Evolutionary conservation across 2,113 vertebrate genomes (phyloP).

Genomic region (Columba janthina): DNA sequence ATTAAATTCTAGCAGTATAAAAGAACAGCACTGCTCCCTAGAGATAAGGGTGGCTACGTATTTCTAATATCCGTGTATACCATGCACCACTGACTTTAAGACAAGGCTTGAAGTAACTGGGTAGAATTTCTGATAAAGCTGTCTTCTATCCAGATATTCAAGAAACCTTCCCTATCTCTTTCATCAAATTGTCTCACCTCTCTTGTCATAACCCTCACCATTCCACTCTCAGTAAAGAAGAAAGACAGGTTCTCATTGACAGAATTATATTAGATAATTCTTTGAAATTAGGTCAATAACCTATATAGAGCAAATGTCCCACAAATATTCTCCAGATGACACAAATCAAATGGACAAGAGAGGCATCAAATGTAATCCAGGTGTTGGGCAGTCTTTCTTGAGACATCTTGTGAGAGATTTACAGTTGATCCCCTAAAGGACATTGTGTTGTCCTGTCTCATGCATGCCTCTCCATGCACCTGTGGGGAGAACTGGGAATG

Average conservation of each 20-base stretch:
- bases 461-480: background rate
- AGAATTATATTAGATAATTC: background rate
- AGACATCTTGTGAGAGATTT: background rate
- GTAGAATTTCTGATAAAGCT: background rate
- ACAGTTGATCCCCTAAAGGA: background rate
- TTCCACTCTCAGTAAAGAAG: background rate
- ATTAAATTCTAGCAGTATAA: conserved; percentile 22
- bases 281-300: background rate
- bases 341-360: background rate
- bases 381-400: background rate
- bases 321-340: background rate
- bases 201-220: background rate
- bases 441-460: background rate
- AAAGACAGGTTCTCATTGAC: background rate
- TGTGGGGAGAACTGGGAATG: background rate
- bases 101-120: background rate
- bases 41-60: background rate
- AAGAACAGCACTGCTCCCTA: background rate
- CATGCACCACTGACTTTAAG: background rate
- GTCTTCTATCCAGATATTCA: background rate
- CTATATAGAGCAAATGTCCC: background rate
- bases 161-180: background rate
- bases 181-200: background rate
- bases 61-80: background rate
- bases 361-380: background rate